These are phyloP conservation scores for Pammene aurita DNA, from an alignment of 2,888 invertebrate species.

Conservation along the genomic window DNA sequence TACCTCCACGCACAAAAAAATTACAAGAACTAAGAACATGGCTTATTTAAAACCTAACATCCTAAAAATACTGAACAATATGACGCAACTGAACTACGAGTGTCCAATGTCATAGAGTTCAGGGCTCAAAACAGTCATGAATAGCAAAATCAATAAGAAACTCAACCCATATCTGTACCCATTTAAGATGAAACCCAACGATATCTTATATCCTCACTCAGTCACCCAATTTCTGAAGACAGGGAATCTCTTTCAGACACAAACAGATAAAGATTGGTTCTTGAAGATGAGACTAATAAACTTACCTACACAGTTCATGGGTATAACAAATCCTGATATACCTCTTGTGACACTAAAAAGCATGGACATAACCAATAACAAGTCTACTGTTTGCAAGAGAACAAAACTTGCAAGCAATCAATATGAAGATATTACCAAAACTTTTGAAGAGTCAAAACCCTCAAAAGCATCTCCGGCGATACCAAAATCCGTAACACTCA, in stretches of 20 bases:
- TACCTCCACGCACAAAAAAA: not conserved
- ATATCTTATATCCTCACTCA: not conserved
- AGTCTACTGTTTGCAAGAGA: too few relatives aligned
- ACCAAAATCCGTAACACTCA: not conserved
- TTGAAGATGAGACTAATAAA: not conserved
- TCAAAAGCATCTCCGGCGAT: not conserved
- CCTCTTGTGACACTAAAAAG: not conserved
- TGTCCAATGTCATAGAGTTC: not conserved
- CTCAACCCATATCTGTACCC: slow-evolving; percentile 10
- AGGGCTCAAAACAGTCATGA: not conserved
- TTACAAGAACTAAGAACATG: slow-evolving; percentile 6
- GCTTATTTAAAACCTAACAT: not conserved
- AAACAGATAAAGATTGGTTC: not conserved
- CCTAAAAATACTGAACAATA: not conserved
- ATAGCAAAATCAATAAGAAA: not conserved
- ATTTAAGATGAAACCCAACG: not conserved
- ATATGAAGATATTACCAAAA: not conserved
- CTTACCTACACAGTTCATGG: not conserved
- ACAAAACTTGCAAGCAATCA: too few relatives aligned
- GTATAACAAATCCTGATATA: not conserved
- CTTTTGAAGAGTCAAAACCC: not conserved
- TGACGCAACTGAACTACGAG: not conserved
- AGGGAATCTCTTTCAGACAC: not conserved
- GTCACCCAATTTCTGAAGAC: not conserved
- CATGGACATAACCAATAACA: too few relatives aligned